Percentiles rank a stretch among this genome's conserved stretches.
Evolutionary conservation across 2,797 vertebrate genomes (phyloP).

Genomic region (Lates japonicus): DNA sequence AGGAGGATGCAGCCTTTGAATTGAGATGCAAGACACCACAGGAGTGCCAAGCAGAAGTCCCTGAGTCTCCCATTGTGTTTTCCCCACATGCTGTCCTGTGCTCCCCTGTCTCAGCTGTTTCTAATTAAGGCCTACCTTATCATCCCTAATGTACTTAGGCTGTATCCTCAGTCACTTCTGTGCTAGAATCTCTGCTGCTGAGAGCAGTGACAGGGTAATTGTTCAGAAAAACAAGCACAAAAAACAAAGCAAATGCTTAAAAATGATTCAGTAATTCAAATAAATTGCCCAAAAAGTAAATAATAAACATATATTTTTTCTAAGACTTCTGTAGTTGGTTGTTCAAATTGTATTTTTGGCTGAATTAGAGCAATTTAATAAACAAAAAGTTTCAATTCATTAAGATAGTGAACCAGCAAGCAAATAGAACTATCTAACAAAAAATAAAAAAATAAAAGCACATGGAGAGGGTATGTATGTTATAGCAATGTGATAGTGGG

Average conservation of each 20-base stretch:
- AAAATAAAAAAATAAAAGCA: too few relatives aligned
- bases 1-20: conserved; percentile 39
- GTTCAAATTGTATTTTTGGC: not conserved
- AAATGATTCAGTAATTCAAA: not conserved
- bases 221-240: not conserved
- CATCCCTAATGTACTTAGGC: conserved; percentile 51
- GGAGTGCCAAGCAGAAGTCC: conserved; percentile 35
- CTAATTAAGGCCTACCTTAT: conserved; percentile 68
- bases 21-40: conserved; percentile 27
- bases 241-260: not conserved
- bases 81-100: conserved; percentile 35
- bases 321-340: not conserved
- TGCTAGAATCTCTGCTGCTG: conserved; percentile 30
- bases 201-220: conserved; percentile 8
- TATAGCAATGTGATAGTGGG: not conserved
- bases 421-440: too few relatives aligned
- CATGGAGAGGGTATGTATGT: not conserved
- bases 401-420: too few relatives aligned
- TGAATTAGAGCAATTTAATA: not conserved
- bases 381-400: not conserved
- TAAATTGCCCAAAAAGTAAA: not conserved
- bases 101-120: conserved; percentile 55
- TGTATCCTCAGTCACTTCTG: not conserved
- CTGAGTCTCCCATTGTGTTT: conserved; percentile 44
- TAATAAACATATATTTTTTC: not conserved